Evolutionary conservation across 2,113 vertebrate species (phyloP).

Genomic region (Fregetta grallaria): DNA sequence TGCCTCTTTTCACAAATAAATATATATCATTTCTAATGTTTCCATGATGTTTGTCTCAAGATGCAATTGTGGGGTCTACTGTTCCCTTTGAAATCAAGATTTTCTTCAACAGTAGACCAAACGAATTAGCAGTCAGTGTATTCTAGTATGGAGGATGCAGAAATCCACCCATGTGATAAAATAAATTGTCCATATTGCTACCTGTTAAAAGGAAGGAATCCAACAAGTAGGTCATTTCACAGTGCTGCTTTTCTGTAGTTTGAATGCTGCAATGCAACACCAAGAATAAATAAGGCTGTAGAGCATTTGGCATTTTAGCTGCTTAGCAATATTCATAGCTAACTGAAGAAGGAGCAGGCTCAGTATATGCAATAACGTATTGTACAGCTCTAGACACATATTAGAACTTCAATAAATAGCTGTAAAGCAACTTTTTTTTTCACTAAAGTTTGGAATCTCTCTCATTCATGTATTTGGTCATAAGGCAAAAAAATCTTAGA

Average conservation of each 20-base stretch:
- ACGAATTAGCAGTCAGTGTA: not conserved
- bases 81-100: not conserved
- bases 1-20: not conserved
- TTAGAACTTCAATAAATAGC: not conserved
- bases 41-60: not conserved
- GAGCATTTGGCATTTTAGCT: not conserved
- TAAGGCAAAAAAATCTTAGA: not conserved
- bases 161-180: not conserved
- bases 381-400: not conserved
- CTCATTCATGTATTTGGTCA: not conserved
- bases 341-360: not conserved
- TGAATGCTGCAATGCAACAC: not conserved
- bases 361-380: not conserved
- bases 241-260: not conserved
- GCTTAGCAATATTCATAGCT: not conserved
- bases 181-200: not conserved
- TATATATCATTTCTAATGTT: not conserved
- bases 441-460: not conserved
- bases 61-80: not conserved
- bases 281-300: not conserved
- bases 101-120: not conserved
- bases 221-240: not conserved
- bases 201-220: not conserved
- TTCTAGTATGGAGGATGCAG: not conserved
- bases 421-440: not conserved